Evolutionary conservation across 1,140 invertebrate genomes (phyloP).

Genomic region (Yoshiicerus persimilis): DNA sequence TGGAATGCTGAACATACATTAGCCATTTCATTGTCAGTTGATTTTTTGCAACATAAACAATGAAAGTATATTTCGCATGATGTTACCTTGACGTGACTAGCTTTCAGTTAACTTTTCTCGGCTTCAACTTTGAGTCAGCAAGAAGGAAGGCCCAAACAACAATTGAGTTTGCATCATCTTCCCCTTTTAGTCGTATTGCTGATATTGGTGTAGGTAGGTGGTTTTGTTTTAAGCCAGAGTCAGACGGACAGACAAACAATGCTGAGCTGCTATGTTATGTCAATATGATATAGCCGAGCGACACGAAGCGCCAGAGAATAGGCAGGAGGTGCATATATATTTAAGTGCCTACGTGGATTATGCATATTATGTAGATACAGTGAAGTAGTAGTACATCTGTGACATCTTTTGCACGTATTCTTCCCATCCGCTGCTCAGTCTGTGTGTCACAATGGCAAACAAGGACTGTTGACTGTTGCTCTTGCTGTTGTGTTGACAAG

Average conservation of each 20-base stretch:
- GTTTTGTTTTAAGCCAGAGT: not conserved
- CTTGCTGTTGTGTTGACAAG: conserved; percentile 18
- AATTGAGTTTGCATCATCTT: not conserved
- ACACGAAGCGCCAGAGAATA: not conserved
- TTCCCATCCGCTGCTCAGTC: not conserved
- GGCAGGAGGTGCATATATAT: not conserved
- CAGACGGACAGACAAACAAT: not conserved
- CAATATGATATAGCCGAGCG: not conserved
- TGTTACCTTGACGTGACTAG: not conserved
- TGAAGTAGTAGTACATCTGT: not conserved
- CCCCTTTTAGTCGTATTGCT: not conserved
- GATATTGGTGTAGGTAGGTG: not conserved
- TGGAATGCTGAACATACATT: not conserved
- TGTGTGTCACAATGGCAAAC: not conserved
- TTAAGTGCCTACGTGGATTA: not conserved
- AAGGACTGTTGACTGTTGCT: conserved; percentile 16
- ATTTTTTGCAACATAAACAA: not conserved
- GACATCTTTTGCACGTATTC: not conserved
- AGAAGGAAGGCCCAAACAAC: not conserved
- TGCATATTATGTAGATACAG: not conserved
- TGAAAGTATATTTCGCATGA: not conserved
- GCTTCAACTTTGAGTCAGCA: not conserved
- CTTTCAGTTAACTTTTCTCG: not conserved
- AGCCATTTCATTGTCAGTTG: not conserved
- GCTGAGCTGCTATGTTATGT: not conserved